phyloP scores from a whole-genome alignment of 2,797 vertebrate species.

The Alfaro cultratus region DNA sequence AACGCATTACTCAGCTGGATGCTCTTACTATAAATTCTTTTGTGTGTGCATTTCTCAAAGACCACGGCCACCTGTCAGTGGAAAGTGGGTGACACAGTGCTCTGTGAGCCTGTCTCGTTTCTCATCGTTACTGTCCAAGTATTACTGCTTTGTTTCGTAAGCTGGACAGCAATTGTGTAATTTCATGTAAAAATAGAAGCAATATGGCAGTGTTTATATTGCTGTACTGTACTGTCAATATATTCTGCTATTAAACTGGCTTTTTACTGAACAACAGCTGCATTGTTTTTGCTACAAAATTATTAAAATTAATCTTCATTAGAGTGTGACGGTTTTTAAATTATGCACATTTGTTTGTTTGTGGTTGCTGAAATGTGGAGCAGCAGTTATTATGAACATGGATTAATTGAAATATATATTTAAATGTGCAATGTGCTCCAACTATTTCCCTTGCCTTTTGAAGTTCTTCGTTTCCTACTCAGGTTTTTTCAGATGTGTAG shows the following conservation, averaged over 20 bases:
- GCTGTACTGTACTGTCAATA: conserved; percentile 77
- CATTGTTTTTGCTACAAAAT: conserved; percentile 8
- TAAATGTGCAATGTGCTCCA: conserved; percentile 1
- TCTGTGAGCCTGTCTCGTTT: conserved; percentile 66
- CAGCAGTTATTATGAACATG: not conserved
- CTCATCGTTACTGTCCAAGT: conserved; percentile 63
- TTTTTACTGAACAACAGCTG: conserved; percentile 67
- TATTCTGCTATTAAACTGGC: conserved; percentile 80
- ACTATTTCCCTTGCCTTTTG: not conserved
- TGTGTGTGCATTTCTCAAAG: conserved; percentile 60
- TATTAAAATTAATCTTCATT: not conserved
- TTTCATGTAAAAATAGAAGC: conserved; percentile 76
- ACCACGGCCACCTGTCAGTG: conserved; percentile 54
- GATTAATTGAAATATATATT: conserved; percentile 3
- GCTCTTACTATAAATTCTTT: conserved; percentile 62
- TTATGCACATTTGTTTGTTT: not conserved
- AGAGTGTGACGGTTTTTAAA: not conserved
- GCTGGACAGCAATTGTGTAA: conserved; percentile 71
- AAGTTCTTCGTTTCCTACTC: conserved; percentile 20
- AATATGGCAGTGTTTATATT: conserved; percentile 78
- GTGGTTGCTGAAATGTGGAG: not conserved
- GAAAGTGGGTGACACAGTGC: conserved; percentile 45
- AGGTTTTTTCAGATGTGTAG: not conserved
- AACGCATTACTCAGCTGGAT: conserved; percentile 28
- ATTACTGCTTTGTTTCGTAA: conserved; percentile 67